Conservation (phyloP, 2,888 invertebrate genomes). For the Automeris io region DNA sequence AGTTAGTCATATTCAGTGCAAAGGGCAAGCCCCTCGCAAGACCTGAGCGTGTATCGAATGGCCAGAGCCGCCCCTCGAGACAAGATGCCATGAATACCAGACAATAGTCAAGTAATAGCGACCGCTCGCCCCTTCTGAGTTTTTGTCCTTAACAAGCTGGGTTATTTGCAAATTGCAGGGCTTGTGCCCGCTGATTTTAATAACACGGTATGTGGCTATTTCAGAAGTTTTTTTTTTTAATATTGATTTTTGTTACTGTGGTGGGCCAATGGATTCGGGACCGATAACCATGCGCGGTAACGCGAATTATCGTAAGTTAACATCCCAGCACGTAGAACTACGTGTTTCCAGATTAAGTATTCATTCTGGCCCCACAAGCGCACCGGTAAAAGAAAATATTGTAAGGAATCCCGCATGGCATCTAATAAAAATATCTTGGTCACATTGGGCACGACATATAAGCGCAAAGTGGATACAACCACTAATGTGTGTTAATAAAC, state of each 20-base stretch:
- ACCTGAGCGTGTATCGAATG: constrained; percentile 2
- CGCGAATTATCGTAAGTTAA: no score
- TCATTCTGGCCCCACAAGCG: no score
- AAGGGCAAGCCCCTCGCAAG: background rate
- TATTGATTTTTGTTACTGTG: background rate
- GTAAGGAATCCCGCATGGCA: no score
- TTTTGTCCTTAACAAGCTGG: constrained; percentile 33
- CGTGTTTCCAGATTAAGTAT: no score
- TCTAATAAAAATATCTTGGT: no score
- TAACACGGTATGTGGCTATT: constrained; percentile 18
- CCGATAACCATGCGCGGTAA: no score
- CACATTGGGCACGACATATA: no score
- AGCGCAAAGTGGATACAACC: no score
- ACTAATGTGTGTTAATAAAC: no score
- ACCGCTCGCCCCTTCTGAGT: constrained; percentile 25
- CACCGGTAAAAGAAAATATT: no score
- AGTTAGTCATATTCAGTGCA: constrained; percentile 3
- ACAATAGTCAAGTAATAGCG: constrained; percentile 39
- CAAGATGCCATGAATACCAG: constrained; percentile 17
- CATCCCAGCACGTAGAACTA: no score
- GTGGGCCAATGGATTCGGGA: no score
- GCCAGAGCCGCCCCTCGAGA: background rate
- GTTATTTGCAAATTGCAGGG: constrained; percentile 25
- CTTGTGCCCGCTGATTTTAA: constrained; percentile 10
- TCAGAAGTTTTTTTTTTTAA: background rate